Evolutionary conservation across 2,888 invertebrate genomes (phyloP), one percentile per base, ranked within the genome.

Genomic region (Epsilonema sp.): DNA sequence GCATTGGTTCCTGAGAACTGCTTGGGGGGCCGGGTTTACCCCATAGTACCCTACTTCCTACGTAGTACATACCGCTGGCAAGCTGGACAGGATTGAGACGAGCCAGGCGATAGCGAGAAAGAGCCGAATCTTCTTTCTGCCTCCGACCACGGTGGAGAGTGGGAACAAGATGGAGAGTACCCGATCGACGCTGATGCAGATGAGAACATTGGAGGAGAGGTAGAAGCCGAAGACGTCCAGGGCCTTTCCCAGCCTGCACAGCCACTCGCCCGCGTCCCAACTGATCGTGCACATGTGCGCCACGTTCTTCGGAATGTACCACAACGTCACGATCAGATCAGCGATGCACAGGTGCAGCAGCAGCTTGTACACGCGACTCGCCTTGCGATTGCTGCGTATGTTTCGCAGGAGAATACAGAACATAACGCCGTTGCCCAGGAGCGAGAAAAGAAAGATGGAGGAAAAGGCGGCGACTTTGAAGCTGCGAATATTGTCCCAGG

Each of bases 81-180:
- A 69, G 59, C 85, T 84, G 67, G 80, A 85, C 21, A 84, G 62
- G 3, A 75, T 73, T 0, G 85, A 82, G 46, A 77, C 76, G 1
- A 77, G 63, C 87, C 87, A 89, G 36, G 87, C 82, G 1, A 74
- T 68, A 16, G 71, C 66, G n/a, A 89, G 68, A 75, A 86, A 82
- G 13, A 78, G 66, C 59, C 78, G 78, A 26, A 83, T 81, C 38
- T 82, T 72, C 50, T 76, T 74, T 61, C 82, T 79, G 59, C 79
- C 75, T 37, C 72, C 72, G n/a, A 39, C 16, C 31, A 31, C 56
- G 23, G 58, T 54, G 42, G 58, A 57, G 8, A 62, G 46, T 2
- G 61, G 62, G 43, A 58, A 59, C 48, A 54, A 59, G 39, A 62
- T 62, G 23, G 59, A 59, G 49, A 58, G 58, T 52, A 61, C 61